Evolutionary conservation across 2,888 invertebrate species (phyloP), one percentile per base, ranked within the genome.

Genomic region (Sussaba pulchella): DNA sequence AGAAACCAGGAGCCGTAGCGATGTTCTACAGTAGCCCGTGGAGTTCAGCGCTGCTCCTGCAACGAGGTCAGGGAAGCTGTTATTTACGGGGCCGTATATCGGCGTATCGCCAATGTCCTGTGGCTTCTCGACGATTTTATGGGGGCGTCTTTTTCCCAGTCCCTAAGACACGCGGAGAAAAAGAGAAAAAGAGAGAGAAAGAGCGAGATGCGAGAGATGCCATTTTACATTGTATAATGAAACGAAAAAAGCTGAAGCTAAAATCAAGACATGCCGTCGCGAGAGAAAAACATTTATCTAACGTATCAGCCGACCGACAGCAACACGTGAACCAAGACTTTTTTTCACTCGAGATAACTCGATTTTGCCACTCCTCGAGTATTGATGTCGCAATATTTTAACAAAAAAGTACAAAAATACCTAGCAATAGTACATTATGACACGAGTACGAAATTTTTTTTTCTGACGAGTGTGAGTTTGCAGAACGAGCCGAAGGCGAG

Each of bases 31-130:
- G 84, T 84, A 79, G 84, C 85, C 61, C 63, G 54, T 59, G 39
- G 75, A 82, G 84, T 86, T 78, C 71, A 78, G 71, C 69, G 72
- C 61, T 70, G 52, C 54, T 71, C 57, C 54, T 82, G 78, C 78
- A 81, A 83, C 76, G 82, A 84, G 82, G 84, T 85, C 83, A 85
- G 83, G 71, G 66, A 78, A 80, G 63, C 72, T 78, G 81, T 78
- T 86, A 85, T 87, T 86, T 85, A 87, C 84, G 81, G 84, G 81
- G 78, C 77, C 80, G 82, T 84, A 84, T 72, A 81, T 78, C 83
- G 83, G 81, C 74, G 36, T 84, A 86, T 86, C 81, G 84, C 78
- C 81, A 67, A 82, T 82, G 66, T 75, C 83, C 63, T 78, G 66
- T 66, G 70, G 57, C 63, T 78, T 77, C 70, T 83, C 63, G 61